Evolutionary conservation across 2,888 invertebrate species (phyloP).

Genomic region (Hypsopygia costalis): DNA sequence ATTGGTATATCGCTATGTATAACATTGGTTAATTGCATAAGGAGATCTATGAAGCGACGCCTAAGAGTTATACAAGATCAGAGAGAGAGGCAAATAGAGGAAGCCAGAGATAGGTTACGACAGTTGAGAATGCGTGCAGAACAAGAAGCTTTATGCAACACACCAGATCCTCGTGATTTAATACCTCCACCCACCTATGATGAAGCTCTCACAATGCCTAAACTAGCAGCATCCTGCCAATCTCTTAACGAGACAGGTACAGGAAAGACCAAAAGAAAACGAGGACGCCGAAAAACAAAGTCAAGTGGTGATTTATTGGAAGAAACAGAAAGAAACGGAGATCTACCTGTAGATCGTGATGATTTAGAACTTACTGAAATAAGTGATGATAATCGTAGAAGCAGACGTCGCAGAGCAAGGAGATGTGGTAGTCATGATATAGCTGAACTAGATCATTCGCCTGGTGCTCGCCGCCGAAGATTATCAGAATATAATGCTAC

Average conservation of each 20-base stretch:
- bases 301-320: conserved; percentile 73
- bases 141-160: conserved; percentile 79
- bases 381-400: conserved; percentile 36
- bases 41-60: conserved; percentile 77
- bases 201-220: conserved; percentile 88
- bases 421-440: conserved; percentile 72
- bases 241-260: conserved; percentile 73
- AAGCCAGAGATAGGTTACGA: conserved; percentile 79
- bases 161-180: conserved; percentile 85
- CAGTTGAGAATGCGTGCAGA: conserved; percentile 73
- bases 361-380: conserved; percentile 50
- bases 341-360: conserved; percentile 36
- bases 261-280: conserved; percentile 57
- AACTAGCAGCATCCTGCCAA: conserved; percentile 81
- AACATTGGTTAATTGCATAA: conserved; percentile 75
- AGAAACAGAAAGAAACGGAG: conserved; percentile 67
- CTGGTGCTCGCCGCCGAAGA: conserved; percentile 61
- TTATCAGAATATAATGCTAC: conserved; percentile 55
- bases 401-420: conserved; percentile 39
- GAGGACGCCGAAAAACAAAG: conserved; percentile 71
- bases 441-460: conserved; percentile 64
- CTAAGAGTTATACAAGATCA: conserved; percentile 72
- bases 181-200: conserved; percentile 87
- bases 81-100: conserved; percentile 77
- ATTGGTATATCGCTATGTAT: conserved; percentile 75